Evolutionary conservation across 2,888 invertebrate genomes (phyloP).

Genomic region (Tethea ocularis): DNA sequence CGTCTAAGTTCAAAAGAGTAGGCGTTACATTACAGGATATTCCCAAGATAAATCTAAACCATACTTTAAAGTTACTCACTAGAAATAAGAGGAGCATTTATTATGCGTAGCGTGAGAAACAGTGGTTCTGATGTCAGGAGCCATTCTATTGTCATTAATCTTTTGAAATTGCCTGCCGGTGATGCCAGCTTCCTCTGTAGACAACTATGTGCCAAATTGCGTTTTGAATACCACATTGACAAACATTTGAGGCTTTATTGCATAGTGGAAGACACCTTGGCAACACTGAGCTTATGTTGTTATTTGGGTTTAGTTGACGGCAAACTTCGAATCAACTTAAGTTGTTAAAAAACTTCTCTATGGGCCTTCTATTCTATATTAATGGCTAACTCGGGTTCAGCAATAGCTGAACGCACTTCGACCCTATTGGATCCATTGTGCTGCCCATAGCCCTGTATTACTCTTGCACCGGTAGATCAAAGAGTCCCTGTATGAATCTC

Average conservation of each 20-base stretch:
- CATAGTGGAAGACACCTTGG: slow-evolving; percentile 15
- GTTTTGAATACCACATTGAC: slow-evolving; percentile 42
- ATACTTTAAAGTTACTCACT: slow-evolving; percentile 15
- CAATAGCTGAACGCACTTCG: too few relatives aligned
- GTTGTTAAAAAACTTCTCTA: too few relatives aligned
- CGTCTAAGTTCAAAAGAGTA: not conserved
- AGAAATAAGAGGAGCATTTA: slow-evolving; percentile 29
- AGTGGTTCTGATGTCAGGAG: slow-evolving; percentile 41
- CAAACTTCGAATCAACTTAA: too few relatives aligned
- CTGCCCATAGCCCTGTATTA: too few relatives aligned
- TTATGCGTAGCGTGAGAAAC: slow-evolving; percentile 27
- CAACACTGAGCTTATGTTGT: slow-evolving; percentile 5
- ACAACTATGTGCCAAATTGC: slow-evolving; percentile 44
- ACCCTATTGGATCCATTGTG: too few relatives aligned
- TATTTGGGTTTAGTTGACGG: too few relatives aligned
- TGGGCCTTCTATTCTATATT: too few relatives aligned
- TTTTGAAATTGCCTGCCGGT: slow-evolving; percentile 44
- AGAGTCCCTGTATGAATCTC: too few relatives aligned
- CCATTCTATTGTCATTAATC: slow-evolving; percentile 43
- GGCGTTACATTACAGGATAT: too few relatives aligned
- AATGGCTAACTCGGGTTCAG: too few relatives aligned
- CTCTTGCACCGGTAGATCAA: too few relatives aligned
- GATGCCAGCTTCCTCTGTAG: slow-evolving; percentile 13
- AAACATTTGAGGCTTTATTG: slow-evolving; percentile 9
- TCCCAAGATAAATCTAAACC: not conserved